Percentiles rank a stretch among this genome's conserved stretches.
These are phyloP conservation scores for Myotis lucifugus DNA, from an alignment of 2,113 vertebrate species.

Conservation along the genomic window DNA sequence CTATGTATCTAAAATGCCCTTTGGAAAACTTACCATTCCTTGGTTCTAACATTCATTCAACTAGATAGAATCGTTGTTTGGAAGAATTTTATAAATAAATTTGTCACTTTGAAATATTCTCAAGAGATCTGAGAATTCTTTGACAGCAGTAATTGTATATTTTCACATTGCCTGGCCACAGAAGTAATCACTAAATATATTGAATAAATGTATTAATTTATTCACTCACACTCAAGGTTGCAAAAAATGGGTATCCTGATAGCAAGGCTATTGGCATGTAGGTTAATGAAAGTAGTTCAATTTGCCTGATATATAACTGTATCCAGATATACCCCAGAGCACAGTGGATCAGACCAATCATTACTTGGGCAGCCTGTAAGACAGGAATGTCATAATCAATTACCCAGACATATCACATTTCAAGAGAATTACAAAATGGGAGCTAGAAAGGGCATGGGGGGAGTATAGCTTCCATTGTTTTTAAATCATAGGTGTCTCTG, in stretches of 20 bases:
- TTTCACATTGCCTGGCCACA: background rate
- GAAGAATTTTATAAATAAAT: background rate
- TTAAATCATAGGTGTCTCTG: background rate
- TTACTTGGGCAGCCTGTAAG: constrained; percentile 43
- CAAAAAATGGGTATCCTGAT: constrained; percentile 12
- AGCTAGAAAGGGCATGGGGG: background rate
- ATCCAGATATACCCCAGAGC: constrained; percentile 37
- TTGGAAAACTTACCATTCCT: background rate
- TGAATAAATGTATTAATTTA: background rate
- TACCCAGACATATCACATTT: background rate
- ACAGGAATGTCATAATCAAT: background rate
- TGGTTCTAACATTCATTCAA: background rate
- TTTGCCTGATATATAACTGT: background rate
- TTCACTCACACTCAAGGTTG: constrained; percentile 19
- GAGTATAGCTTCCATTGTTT: background rate
- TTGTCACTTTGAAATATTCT: background rate
- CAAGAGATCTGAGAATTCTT: background rate
- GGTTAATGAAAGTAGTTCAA: background rate
- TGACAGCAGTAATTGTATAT: background rate
- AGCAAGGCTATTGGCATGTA: background rate
- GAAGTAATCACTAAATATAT: background rate
- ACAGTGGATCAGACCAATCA: background rate
- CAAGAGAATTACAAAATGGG: background rate
- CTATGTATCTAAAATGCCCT: background rate
- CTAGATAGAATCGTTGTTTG: background rate